Percentiles rank a stretch among this genome's conserved stretches.
Evolutionary conservation across 2,113 vertebrate species (phyloP).

Genomic region (Pterocles orientalis): DNA sequence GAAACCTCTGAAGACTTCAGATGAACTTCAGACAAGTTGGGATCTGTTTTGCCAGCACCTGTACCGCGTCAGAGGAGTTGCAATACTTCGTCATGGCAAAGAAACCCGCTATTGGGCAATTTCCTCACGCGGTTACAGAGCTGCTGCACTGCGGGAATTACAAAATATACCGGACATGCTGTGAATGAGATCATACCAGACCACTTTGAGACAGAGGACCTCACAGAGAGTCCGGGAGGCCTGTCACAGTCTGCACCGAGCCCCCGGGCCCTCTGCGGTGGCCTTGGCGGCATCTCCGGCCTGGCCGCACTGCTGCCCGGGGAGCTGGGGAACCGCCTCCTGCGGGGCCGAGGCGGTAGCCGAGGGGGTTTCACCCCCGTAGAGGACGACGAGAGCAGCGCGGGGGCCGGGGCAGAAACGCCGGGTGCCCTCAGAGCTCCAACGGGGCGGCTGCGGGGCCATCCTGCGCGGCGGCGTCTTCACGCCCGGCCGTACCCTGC

Average conservation of each 20-base stretch:
- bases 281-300: background rate
- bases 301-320: fast-evolving
- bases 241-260: fast-evolving
- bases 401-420: too few species aligned
- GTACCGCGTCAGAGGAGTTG: background rate
- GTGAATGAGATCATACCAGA: background rate
- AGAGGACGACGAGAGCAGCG: background rate
- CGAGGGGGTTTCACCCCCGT: background rate
- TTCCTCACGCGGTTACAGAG: background rate
- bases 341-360: fast-evolving
- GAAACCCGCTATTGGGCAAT: background rate
- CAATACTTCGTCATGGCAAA: fast-evolving
- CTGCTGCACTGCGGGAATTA: background rate
- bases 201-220: too few species aligned
- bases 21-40: background rate
- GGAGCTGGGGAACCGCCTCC: too few species aligned
- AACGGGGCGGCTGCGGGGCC: background rate
- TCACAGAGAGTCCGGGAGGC: fast-evolving
- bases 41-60: background rate
- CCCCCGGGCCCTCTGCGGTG: background rate
- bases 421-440: fast-evolving
- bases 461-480: too few species aligned
- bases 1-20: background rate
- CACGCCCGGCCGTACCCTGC: background rate
- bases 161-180: fast-evolving